Conservation (phyloP, 2,888 invertebrate species). For the Deilephila elpenor region DNA sequence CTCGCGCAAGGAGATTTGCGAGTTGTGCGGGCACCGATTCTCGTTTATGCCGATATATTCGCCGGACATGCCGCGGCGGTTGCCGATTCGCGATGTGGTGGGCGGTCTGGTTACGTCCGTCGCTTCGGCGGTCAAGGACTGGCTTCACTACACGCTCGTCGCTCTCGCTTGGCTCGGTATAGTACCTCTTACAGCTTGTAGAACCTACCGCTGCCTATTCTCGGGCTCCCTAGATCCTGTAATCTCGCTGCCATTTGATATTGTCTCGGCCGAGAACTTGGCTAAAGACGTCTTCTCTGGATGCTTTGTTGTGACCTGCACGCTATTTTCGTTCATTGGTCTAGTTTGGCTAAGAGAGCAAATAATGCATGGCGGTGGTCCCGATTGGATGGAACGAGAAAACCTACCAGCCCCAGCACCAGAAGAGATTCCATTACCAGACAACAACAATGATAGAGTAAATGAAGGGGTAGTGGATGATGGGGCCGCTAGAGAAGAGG, state of each 20-base stretch:
- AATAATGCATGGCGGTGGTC: slow-evolving; percentile 98
- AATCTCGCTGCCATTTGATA: slow-evolving; percentile 94
- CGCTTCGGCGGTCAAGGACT: slow-evolving; percentile 96
- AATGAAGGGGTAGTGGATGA: slow-evolving; percentile 71
- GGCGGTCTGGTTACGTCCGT: slow-evolving; percentile 95
- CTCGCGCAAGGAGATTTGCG: slow-evolving; percentile 99
- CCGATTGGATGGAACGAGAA: slow-evolving; percentile 96
- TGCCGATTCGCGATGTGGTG: slow-evolving; percentile 96
- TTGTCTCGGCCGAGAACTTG: slow-evolving; percentile 96
- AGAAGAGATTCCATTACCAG: slow-evolving; percentile 74
- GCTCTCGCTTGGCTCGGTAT: slow-evolving; percentile 98
- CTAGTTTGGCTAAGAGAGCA: slow-evolving; percentile 99
- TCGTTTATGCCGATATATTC: slow-evolving; percentile 99
- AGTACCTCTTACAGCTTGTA: slow-evolving; percentile 97
- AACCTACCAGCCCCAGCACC: slow-evolving; percentile 80
- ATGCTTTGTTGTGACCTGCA: slow-evolving; percentile 98
- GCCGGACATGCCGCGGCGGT: slow-evolving; percentile 99
- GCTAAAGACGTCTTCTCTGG: slow-evolving; percentile 98
- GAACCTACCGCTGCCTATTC: slow-evolving; percentile 97
- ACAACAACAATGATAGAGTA: slow-evolving; percentile 79
- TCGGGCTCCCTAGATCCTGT: slow-evolving; percentile 94
- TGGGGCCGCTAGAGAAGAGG: slow-evolving; percentile 66
- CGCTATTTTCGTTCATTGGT: slow-evolving; percentile 97
- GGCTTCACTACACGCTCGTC: slow-evolving; percentile 98
- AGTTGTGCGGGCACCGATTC: slow-evolving; percentile 98